A percentile compares a stretch with the other conserved stretches of the same genome.
Conservation (phyloP, 1,140 invertebrate genomes). For the Anadara kagoshimensis region DNA sequence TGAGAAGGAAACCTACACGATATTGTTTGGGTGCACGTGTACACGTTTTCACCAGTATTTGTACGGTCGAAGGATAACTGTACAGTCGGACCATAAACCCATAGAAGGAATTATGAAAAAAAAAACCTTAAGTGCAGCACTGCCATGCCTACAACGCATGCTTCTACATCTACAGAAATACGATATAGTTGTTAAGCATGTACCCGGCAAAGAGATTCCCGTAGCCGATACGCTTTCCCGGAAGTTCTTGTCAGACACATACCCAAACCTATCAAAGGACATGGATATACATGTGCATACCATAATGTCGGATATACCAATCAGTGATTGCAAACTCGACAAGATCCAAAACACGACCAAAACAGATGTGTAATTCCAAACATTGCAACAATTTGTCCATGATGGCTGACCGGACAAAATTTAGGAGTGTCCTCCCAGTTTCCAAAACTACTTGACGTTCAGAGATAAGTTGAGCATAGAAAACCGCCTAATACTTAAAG, state of each 20-base stretch:
- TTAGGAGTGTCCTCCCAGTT: constrained; percentile 13
- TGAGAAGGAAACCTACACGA: no score
- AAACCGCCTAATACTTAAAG: constrained; percentile 41
- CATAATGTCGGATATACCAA: constrained; percentile 14
- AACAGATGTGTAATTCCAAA: constrained; percentile 5
- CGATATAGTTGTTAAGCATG: constrained; percentile 50
- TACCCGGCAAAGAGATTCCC: constrained; percentile 40
- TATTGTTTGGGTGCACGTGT: no score
- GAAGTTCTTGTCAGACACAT: constrained; percentile 23
- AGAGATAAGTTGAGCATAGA: constrained; percentile 35
- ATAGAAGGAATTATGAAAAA: constrained; percentile 46
- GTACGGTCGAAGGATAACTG: no score
- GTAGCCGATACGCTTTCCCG: constrained; percentile 49
- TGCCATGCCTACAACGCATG: constrained; percentile 45
- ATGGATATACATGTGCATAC: constrained; percentile 28
- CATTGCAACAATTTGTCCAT: constrained; percentile 13
- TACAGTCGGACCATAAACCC: constrained; percentile 50
- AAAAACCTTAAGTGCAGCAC: constrained; percentile 26
- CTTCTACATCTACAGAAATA: constrained; percentile 39
- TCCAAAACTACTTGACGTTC: constrained; percentile 31
- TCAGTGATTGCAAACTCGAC: constrained; percentile 32
- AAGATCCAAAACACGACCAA: constrained; percentile 3
- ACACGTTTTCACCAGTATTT: no score
- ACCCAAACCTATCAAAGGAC: constrained; percentile 11
- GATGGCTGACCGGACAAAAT: constrained; percentile 36